Percentiles rank a stretch among this genome's conserved stretches.
Evolutionary conservation across 2,113 vertebrate genomes (phyloP).

Genomic region (Notechis scutatus): DNA sequence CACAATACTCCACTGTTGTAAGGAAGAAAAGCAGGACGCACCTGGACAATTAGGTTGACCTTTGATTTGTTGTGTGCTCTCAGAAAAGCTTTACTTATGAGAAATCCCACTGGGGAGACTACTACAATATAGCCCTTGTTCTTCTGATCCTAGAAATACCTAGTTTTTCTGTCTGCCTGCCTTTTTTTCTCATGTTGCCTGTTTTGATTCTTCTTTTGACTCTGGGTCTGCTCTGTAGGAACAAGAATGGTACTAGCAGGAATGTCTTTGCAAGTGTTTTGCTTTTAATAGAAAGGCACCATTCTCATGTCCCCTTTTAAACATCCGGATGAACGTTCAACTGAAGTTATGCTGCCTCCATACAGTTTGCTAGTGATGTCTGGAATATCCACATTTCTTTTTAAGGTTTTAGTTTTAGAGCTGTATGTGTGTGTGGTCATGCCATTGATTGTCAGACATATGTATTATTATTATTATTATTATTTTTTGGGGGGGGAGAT

Average conservation of each 20-base stretch:
- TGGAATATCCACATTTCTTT: slow-evolving; percentile 85
- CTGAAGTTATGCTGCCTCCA: slow-evolving; percentile 78
- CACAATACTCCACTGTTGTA: not conserved
- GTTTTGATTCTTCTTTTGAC: not conserved
- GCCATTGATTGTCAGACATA: not conserved
- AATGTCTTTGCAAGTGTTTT: not conserved
- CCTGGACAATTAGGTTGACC: not conserved
- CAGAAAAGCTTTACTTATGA: not conserved
- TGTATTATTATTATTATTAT: not conserved
- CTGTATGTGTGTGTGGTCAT: not conserved
- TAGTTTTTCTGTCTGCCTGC: not conserved
- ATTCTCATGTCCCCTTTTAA: slow-evolving; percentile 69
- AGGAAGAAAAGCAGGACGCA: not conserved
- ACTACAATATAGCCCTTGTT: not conserved
- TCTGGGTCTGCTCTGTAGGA: not conserved
- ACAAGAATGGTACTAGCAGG: not conserved
- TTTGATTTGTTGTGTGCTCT: not conserved
- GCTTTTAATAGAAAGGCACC: not conserved
- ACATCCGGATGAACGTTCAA: slow-evolving; percentile 79
- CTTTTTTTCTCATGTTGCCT: too few species aligned
- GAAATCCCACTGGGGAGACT: not conserved
- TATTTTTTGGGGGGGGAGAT: rapidly evolving
- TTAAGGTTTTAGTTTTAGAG: not conserved
- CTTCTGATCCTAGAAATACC: not conserved
- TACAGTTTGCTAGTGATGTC: slow-evolving; percentile 91